Conservation (phyloP, 1,140 invertebrate species). For the Lycorma delicatula region DNA sequence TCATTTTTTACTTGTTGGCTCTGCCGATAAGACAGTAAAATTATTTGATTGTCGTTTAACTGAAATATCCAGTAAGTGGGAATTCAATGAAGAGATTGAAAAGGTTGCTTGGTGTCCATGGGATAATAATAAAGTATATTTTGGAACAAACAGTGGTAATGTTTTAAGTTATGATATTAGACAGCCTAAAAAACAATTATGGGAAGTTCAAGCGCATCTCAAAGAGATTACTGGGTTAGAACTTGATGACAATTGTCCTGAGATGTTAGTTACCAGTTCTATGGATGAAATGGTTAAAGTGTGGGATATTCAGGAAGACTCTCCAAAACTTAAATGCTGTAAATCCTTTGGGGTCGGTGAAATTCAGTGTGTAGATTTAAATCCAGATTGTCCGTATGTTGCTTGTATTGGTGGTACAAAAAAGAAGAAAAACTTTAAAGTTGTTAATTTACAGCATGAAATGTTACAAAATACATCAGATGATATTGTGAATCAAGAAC, state of each 20-base stretch:
- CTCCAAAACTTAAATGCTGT: conserved; percentile 43
- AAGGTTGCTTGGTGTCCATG: conserved; percentile 75
- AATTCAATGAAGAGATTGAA: conserved; percentile 73
- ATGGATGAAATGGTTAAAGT: conserved; percentile 66
- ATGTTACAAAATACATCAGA: not conserved
- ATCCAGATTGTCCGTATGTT: conserved; percentile 71
- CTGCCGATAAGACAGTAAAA: conserved; percentile 52
- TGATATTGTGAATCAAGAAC: not conserved
- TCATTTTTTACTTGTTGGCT: conserved; percentile 71
- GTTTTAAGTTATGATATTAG: conserved; percentile 73
- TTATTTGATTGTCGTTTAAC: conserved; percentile 70
- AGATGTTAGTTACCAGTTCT: conserved; percentile 54
- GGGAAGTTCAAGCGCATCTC: conserved; percentile 67
- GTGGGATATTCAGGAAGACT: conserved; percentile 54
- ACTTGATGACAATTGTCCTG: conserved; percentile 32
- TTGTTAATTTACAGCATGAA: conserved; percentile 47
- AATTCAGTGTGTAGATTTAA: conserved; percentile 61
- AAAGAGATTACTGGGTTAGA: conserved; percentile 65
- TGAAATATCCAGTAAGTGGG: conserved; percentile 57
- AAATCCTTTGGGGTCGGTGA: conserved; percentile 56
- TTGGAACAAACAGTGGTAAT: conserved; percentile 68
- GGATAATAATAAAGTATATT: conserved; percentile 62
- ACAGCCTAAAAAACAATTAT: conserved; percentile 53
- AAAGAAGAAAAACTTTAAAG: conserved; percentile 64
- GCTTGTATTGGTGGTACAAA: conserved; percentile 77